Percentiles rank a stretch among this genome's conserved stretches.
These are phyloP conservation scores for Aurelia aurita DNA, from an alignment of 30 jellyfish, hydroid and myxozoan genomes.

Conservation along the genomic window DNA sequence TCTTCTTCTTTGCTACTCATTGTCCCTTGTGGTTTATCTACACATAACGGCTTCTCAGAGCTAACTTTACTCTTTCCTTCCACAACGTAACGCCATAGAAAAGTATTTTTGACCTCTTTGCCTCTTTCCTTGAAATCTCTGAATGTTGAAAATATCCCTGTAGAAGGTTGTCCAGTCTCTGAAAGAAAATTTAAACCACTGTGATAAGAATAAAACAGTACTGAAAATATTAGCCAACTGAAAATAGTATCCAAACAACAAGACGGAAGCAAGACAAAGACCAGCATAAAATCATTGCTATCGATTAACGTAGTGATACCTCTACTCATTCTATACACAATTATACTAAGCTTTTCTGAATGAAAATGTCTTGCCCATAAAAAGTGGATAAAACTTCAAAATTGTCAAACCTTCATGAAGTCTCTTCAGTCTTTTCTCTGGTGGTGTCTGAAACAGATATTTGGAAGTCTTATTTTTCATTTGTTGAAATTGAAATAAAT, in stretches of 20 bases:
- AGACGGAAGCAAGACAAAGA: too few relatives aligned
- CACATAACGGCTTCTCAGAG: not conserved
- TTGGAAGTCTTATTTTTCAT: not conserved
- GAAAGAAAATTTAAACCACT: not conserved
- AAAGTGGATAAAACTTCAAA: not conserved
- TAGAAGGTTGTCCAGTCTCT: slow-evolving; percentile 13
- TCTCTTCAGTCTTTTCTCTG: slow-evolving; percentile 42
- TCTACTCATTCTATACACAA: too few relatives aligned
- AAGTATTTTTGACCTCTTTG: slow-evolving; percentile 9
- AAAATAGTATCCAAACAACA: too few relatives aligned
- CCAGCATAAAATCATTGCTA: too few relatives aligned
- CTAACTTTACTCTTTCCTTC: slow-evolving; percentile 10
- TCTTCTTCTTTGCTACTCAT: too few relatives aligned
- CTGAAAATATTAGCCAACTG: too few relatives aligned
- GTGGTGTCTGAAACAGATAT: slow-evolving; percentile 31
- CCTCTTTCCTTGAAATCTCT: slow-evolving; percentile 4
- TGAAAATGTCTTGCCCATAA: too few relatives aligned
- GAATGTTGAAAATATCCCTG: slow-evolving; percentile 2
- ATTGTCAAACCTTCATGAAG: slow-evolving; percentile 24
- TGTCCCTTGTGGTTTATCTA: not conserved
- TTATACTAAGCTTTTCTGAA: too few relatives aligned
- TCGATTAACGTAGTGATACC: too few relatives aligned
- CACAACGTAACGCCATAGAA: slow-evolving; percentile 46
- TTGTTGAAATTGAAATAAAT: too few relatives aligned
- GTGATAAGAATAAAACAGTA: not conserved